phyloP scores from a whole-genome alignment of 2,113 vertebrate species.

The Axis porcinus region DNA sequence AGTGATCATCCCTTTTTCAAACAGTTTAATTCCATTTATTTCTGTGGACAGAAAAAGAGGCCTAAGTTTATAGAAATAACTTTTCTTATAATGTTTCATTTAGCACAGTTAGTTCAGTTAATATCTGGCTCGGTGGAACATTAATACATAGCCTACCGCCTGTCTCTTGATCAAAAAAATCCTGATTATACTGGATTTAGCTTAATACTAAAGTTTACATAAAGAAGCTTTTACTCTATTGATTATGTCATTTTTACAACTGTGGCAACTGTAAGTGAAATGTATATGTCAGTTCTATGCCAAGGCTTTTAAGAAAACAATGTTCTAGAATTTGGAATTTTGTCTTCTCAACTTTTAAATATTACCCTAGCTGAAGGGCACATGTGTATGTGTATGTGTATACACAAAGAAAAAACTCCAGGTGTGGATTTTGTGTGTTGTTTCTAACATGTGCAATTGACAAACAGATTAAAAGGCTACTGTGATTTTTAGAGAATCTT shows the following conservation, averaged over 20 bases:
- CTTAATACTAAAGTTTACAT: neutral
- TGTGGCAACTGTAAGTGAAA: neutral
- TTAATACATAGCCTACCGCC: neutral
- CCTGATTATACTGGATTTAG: neutral
- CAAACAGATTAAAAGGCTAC: neutral
- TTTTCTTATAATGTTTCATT: neutral
- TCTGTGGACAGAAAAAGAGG: neutral
- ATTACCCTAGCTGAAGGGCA: neutral
- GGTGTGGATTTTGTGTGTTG: neutral
- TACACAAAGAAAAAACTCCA: neutral
- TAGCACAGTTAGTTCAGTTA: neutral
- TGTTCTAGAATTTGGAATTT: neutral
- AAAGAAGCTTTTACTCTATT: neutral
- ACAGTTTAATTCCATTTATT: neutral
- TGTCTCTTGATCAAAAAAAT: neutral
- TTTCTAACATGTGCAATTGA: neutral
- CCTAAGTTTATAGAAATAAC: neutral
- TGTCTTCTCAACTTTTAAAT: neutral
- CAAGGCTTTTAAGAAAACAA: neutral
- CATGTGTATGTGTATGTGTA: neutral
- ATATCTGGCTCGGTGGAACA: neutral
- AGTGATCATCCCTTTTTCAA: neutral
- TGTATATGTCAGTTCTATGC: neutral
- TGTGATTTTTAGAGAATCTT: neutral
- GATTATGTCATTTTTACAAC: neutral